These are phyloP conservation scores for Alligator sinensis DNA, from an alignment of 2,113 vertebrate species.

Conservation along the genomic window DNA sequence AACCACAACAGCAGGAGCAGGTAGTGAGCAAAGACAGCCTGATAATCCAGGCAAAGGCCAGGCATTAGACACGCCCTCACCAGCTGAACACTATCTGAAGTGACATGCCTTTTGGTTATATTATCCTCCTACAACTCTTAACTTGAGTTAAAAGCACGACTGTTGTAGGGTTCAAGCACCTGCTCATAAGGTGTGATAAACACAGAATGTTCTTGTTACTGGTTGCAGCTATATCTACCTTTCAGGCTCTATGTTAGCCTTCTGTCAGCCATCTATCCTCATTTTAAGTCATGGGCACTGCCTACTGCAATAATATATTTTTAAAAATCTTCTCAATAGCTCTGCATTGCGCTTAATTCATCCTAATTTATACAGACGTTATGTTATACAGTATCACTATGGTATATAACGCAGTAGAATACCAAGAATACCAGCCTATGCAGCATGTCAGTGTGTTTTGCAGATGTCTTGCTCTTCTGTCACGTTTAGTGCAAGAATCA, in stretches of 20 bases:
- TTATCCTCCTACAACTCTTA: not conserved
- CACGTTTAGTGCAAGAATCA: not conserved
- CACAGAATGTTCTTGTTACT: not conserved
- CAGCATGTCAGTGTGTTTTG: not conserved
- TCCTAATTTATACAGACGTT: not conserved
- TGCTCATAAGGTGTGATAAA: not conserved
- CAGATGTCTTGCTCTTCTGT: not conserved
- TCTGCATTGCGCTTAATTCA: not conserved
- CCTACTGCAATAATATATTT: not conserved
- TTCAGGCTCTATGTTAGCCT: not conserved
- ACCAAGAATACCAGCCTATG: not conserved
- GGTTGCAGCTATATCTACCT: not conserved
- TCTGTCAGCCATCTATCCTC: not conserved
- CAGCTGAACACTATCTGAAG: not conserved
- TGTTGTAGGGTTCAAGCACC: not conserved
- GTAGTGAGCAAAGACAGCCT: not conserved
- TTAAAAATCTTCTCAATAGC: not conserved
- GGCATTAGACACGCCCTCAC: not conserved
- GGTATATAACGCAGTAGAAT: rapidly evolving
- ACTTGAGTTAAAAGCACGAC: not conserved
- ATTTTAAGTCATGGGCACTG: not conserved
- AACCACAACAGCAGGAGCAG: not conserved
- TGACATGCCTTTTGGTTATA: not conserved
- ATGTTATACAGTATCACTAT: not conserved
- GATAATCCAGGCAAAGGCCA: not conserved